Evolutionary conservation across 2,113 vertebrate genomes (phyloP), one percentile per base, ranked within the genome.

Genomic region (Ammodytes marinus): DNA sequence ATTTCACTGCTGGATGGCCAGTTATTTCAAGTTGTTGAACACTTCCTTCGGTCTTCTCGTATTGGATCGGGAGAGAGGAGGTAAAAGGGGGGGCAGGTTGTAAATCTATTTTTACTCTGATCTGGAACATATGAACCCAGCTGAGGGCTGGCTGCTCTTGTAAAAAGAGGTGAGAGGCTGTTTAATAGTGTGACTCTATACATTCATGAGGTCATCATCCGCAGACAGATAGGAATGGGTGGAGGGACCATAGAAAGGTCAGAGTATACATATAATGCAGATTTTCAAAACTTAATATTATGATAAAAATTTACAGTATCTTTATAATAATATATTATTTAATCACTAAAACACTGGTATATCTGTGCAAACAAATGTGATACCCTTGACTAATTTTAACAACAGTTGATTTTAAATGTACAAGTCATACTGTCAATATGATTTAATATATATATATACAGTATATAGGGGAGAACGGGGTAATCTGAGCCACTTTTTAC

Each of bases 111-210:
- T 86, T 86, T 82, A 65, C 77, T 63, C 63, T 74, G 74, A 91
- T 79, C 75, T 60, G 76, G 70, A 90, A 73, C 74, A 79, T 57
- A 71, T 85, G 79, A 77, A 73, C 53, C 53, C 14, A 9, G 63
- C 71, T 47, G 70, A 65, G 60, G 67, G 42, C 69, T 61, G 58
- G 19, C 64, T 68, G 45, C 39, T 54, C 79, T 87, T 72, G 69
- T 86, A n/a, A 85, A 87, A 85, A 80, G 71, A 79, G 76, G 69
- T 77, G 58, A 81, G 76, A 76, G 60, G 39, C 73, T 72, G 63
- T 90, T 87, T 79, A 74, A 82, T 49, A 79, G 81, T 58, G 76
- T 35, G 79, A 89, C 67, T 84, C 85, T 83, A n/a, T 60, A 35
- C 59, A 67, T 64, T 74, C 67, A 40, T 85, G 74, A 91, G 77